Evolutionary conservation across 2,113 vertebrate genomes (phyloP).

Genomic region (Amphiprion ocellaris): DNA sequence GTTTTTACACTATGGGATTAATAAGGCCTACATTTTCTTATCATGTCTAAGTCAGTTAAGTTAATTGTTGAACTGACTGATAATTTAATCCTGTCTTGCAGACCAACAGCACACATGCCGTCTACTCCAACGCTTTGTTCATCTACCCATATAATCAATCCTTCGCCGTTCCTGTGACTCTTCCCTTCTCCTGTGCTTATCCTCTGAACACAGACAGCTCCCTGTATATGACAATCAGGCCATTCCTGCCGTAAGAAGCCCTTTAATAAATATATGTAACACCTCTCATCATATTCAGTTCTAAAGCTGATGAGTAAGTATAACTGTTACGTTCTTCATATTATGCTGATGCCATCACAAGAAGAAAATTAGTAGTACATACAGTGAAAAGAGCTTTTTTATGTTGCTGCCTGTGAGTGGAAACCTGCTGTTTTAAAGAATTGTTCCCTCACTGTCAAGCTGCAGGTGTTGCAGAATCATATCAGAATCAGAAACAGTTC

Average conservation of each 20-base stretch:
- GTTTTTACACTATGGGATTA: too few relatives aligned
- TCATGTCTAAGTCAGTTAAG: background rate
- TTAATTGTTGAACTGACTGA: background rate
- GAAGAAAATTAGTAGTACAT: too few relatives aligned
- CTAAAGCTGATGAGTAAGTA: too few relatives aligned
- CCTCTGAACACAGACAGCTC: conserved; percentile 58
- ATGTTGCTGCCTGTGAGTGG: too few relatives aligned
- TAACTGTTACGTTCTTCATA: too few relatives aligned
- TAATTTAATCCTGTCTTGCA: conserved; percentile 47
- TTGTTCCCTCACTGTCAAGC: too few relatives aligned
- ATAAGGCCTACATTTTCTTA: too few relatives aligned
- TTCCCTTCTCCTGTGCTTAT: conserved; percentile 76
- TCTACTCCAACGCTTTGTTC: conserved; percentile 76
- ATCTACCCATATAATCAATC: conserved; percentile 53
- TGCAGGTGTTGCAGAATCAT: too few relatives aligned
- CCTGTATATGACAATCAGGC: conserved; percentile 54
- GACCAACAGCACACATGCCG: conserved; percentile 74
- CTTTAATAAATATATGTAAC: background rate
- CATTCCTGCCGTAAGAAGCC: conserved; percentile 60
- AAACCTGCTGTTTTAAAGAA: too few relatives aligned
- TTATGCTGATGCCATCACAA: too few relatives aligned
- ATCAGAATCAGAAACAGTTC: too few relatives aligned
- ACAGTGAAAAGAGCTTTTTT: too few relatives aligned
- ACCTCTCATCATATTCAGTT: background rate
- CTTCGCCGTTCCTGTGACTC: conserved; percentile 39